Evolutionary conservation across 2,797 vertebrate genomes (phyloP).

Genomic region (Microtus obscurus): DNA sequence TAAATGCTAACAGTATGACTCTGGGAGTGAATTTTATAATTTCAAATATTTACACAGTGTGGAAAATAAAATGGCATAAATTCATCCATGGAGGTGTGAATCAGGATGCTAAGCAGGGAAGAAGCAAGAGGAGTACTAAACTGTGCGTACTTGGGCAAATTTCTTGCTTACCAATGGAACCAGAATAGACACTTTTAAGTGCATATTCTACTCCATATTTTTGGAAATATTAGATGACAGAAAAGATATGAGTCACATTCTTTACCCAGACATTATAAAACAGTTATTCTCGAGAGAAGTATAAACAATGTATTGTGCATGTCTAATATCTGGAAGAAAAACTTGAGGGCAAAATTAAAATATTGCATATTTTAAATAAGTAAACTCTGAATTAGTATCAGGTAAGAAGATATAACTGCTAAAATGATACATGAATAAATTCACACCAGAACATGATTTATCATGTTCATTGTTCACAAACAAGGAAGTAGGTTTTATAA

Average conservation of each 20-base stretch:
- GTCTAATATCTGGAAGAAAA: not conserved
- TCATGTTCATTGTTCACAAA: not conserved
- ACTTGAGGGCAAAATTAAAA: not conserved
- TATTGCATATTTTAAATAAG: not conserved
- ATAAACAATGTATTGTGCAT: not conserved
- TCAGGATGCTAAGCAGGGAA: not conserved
- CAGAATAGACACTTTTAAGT: not conserved
- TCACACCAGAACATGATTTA: not conserved
- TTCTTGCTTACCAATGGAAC: not conserved
- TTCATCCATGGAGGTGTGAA: not conserved
- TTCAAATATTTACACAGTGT: slow-evolving; percentile 39
- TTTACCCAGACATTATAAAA: not conserved
- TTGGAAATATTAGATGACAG: not conserved
- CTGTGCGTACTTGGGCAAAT: accelerated
- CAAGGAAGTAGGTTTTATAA: not conserved
- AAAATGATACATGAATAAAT: not conserved
- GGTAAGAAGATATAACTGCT: not conserved
- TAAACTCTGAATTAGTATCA: not conserved
- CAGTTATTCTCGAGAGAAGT: not conserved
- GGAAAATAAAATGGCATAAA: slow-evolving; percentile 27
- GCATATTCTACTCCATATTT: not conserved
- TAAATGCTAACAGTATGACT: slow-evolving; percentile 42
- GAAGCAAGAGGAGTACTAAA: not conserved
- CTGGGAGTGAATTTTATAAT: not conserved
- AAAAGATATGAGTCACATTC: not conserved